Conservation (phyloP, 2,888 invertebrate species). For the Proisotoma minuta region DNA sequence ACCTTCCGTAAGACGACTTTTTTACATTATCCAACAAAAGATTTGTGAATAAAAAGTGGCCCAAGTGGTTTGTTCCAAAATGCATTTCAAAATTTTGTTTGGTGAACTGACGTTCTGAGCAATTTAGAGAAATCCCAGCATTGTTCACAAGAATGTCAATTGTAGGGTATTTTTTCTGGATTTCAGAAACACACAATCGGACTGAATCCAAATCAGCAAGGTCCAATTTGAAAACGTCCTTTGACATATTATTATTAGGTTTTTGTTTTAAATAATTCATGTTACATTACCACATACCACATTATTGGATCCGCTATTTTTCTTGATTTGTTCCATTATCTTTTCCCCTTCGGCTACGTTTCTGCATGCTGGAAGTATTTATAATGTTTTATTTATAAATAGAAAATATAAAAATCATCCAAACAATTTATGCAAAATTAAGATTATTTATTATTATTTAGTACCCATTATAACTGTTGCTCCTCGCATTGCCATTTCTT, state of each 20-base stretch:
- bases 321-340: constrained; percentile 22
- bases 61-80: constrained; percentile 75
- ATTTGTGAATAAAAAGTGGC: constrained; percentile 77
- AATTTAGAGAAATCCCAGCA: constrained; percentile 49
- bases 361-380: constrained; percentile 11
- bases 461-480: constrained; percentile 40
- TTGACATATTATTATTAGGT: neutral
- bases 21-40: constrained; percentile 65
- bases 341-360: constrained; percentile 19
- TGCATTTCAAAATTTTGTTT: constrained; percentile 74
- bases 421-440: neutral
- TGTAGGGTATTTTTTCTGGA: constrained; percentile 20
- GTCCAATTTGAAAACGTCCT: constrained; percentile 29
- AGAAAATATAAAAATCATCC: neutral
- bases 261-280: neutral
- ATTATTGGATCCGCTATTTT: constrained; percentile 23
- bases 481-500: constrained; percentile 40
- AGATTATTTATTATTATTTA: neutral
- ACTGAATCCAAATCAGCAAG: constrained; percentile 31
- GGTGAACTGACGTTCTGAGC: constrained; percentile 54
- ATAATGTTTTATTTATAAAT: neutral
- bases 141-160: constrained; percentile 38
- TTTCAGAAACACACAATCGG: constrained; percentile 24
- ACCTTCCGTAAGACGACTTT: constrained; percentile 63
- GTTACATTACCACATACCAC: constrained; percentile 14